Conservation (phyloP, 2,113 vertebrate species). For the Indri indri region DNA sequence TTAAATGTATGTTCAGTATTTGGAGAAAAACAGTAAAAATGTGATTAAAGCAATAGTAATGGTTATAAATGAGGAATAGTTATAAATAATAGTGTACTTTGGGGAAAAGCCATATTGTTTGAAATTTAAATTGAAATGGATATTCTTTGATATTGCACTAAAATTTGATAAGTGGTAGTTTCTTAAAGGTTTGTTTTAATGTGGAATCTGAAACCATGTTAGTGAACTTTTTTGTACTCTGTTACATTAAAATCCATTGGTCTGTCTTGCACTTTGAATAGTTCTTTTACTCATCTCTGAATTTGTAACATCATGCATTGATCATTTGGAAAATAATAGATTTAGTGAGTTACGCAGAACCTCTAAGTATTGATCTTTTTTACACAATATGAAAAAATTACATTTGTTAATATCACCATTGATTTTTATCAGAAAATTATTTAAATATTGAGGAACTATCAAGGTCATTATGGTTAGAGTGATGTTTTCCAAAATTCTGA, state of each 20-base stretch:
- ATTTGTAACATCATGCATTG: not conserved
- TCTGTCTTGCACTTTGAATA: not conserved
- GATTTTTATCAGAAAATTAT: not conserved
- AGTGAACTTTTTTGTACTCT: not conserved
- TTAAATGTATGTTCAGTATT: not conserved
- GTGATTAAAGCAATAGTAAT: not conserved
- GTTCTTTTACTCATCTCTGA: not conserved
- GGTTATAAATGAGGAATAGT: not conserved
- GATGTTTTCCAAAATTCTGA: not conserved
- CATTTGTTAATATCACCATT: not conserved
- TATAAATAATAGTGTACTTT: not conserved
- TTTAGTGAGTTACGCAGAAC: not conserved
- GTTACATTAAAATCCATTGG: not conserved
- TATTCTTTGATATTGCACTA: not conserved
- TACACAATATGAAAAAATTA: not conserved
- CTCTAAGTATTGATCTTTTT: not conserved
- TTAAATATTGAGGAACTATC: not conserved
- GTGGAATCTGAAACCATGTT: not conserved
- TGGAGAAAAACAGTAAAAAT: not conserved
- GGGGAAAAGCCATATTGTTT: not conserved
- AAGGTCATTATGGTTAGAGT: not conserved
- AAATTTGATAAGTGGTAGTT: not conserved
- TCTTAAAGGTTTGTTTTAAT: not conserved
- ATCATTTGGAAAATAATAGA: constrained; percentile 1
- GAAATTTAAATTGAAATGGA: not conserved